phyloP scores from a whole-genome alignment of 2,797 vertebrate genomes.

The Crenuchus spilurus region DNA sequence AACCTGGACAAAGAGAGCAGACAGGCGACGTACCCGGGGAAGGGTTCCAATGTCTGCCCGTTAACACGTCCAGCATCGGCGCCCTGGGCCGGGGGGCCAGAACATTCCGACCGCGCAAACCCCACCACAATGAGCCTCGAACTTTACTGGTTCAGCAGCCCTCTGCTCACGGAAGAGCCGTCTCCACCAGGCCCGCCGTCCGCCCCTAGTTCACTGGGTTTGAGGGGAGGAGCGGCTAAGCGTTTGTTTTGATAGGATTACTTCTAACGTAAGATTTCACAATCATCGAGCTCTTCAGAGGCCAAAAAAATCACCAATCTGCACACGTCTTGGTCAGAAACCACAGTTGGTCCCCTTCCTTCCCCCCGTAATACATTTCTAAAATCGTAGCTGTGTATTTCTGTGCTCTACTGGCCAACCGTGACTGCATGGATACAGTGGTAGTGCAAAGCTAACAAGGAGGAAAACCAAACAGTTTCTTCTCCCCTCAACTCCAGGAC shows the following conservation, averaged over 20 bases:
- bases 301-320: slow-evolving; percentile 24
- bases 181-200: background rate
- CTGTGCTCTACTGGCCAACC: slow-evolving; percentile 17
- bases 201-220: slow-evolving; percentile 44
- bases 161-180: background rate
- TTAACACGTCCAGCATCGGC: slow-evolving; percentile 51
- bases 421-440: slow-evolving; percentile 28
- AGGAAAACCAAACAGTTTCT: slow-evolving; percentile 1
- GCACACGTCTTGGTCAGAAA: slow-evolving; percentile 3
- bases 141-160: slow-evolving; percentile 41
- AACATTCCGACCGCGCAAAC: slow-evolving; percentile 48
- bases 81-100: slow-evolving; percentile 36
- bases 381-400: slow-evolving; percentile 24
- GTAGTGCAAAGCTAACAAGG: slow-evolving; percentile 22
- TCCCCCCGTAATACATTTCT: slow-evolving; percentile 3
- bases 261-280: slow-evolving; percentile 3
- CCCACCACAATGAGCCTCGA: slow-evolving; percentile 42
- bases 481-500: background rate
- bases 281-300: slow-evolving; percentile 26
- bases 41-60: slow-evolving; percentile 45
- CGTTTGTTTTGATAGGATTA: slow-evolving; percentile 30
- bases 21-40: slow-evolving; percentile 42
- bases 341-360: background rate
- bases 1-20: slow-evolving; percentile 42
- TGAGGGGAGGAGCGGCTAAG: background rate